Base-by-base conservation (phyloP, 2,888 invertebrate genomes). In the Mimas tiliae region DNA sequence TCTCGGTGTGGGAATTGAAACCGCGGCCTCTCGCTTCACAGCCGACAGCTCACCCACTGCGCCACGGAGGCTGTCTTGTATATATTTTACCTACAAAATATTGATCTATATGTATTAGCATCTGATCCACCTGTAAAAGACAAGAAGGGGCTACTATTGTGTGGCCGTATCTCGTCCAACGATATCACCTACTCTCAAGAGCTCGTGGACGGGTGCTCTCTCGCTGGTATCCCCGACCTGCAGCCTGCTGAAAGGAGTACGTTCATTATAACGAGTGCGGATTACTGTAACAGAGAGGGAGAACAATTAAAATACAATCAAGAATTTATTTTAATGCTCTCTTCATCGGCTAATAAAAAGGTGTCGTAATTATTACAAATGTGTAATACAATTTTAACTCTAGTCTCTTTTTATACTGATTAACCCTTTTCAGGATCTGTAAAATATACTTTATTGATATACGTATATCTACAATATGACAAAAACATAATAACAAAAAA, bases 261-360 rank as follows among this genome's bases (percentile, higher is more conserved):
- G 1, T 93, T 92, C 69, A 77, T 89, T 4, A 82, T 93, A 62
- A 84, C 88, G 6, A 93, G 91, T 66, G 86, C 89, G 33, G 93
- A 93, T 70, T 91, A 92, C 72, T 92, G 92, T 69, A 77, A 91
- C 48, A 79, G 92, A 14, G 84, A 86, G 12, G 84, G 85, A 2
- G 93, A 93, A 76, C 64, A 71, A 1, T 74, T 93, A 38, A 93
- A 92, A 71, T 93, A 86, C 71, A 88, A 92, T 67, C 93, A 93
- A 72, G 92, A 93, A 70, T 93, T 93, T 70, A 80, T 93, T 52
- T 75, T 93, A 2, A 84, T 87, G 14, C 74, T 92, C 1, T 82
- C 87, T 3, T 87, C 88, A 14, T 91, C 92, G 27, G 67, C 86
- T 14, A 76, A 76, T 6, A 88, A 80, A 74, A 87, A 86, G 82